Evolutionary conservation across 1,140 invertebrate genomes (phyloP).

Genomic region (Listronotus bonariensis): DNA sequence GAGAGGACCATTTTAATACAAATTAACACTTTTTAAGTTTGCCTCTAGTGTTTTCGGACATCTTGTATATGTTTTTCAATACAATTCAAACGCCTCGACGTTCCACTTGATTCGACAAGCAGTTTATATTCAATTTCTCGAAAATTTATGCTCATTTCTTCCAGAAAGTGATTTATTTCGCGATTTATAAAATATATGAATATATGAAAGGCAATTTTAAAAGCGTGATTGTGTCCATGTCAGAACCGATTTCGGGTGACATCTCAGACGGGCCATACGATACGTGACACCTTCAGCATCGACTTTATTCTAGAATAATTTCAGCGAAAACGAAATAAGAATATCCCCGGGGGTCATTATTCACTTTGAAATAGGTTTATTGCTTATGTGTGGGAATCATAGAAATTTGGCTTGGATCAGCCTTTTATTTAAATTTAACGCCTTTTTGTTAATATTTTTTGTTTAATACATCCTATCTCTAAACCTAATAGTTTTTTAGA

Average conservation of each 20-base stretch:
- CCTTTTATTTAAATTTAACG: no score
- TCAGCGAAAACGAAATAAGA: slow-evolving; percentile 3
- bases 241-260: slow-evolving; percentile 23
- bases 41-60: no score
- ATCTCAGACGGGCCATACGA: neutral
- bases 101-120: no score
- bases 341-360: neutral
- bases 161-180: slow-evolving; percentile 19
- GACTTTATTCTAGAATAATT: slow-evolving; percentile 1
- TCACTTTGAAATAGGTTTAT: neutral
- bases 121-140: slow-evolving; percentile 20
- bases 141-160: slow-evolving; percentile 26
- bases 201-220: slow-evolving; percentile 31
- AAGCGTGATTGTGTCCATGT: slow-evolving; percentile 32
- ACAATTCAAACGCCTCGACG: no score
- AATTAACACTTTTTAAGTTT: no score
- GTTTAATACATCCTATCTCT: no score
- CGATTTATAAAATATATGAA: slow-evolving; percentile 27
- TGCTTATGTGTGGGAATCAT: neutral
- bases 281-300: slow-evolving; percentile 16
- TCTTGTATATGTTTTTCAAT: no score
- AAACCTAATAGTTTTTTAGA: no score
- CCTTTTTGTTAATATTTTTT: no score
- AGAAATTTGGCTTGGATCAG: no score
- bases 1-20: no score